Evolutionary conservation across 2,888 invertebrate genomes (phyloP), one percentile per base, ranked within the genome.

Genomic region (Euproctis similis): DNA sequence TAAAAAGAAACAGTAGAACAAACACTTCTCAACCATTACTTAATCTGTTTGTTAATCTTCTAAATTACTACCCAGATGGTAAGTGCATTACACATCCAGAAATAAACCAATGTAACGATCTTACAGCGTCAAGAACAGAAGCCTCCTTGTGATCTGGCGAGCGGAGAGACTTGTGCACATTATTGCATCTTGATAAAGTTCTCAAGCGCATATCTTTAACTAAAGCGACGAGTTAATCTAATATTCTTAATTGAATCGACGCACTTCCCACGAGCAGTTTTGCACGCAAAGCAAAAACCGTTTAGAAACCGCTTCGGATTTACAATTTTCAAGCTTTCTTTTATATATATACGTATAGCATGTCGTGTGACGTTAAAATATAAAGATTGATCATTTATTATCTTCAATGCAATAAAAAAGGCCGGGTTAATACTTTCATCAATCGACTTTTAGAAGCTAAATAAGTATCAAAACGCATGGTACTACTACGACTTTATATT

Each of bases 161-260:
- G 59, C 53, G 56, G 58, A n/a, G n/a, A 55, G 55, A 61, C 55
- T 61, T 56, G 36, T 41, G 51, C 56, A 48, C 57, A 57, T 54
- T 49, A n/a, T n/a, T n/a, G 46, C 50, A 64, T 68, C 60, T 58
- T 36, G 54, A 60, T 60, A 42, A 42, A 37, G 39, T 46, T 39
- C 48, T 46, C 36, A 29, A 39, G 38, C 36, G 39, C 36, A 50
- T 43, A 8, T 12, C 11, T 11, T 54, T 56, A n/a, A n/a, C 49
- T 45, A 42, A 33, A 46, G 31, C 24, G 39, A 56, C 40, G 49
- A 65, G 59, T 52, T 72, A 72, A 75, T 72, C 65, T 49, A 61
- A 56, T 50, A 39, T 52, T 53, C 56, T 54, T 65, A 67, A 73
- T 69, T 59, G 53, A 72, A 62, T 64, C 63, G 59, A 59, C 62